Evolutionary conservation across 2,888 invertebrate species (phyloP), one percentile per base, ranked within the genome.

Genomic region (Macrophya annulata): DNA sequence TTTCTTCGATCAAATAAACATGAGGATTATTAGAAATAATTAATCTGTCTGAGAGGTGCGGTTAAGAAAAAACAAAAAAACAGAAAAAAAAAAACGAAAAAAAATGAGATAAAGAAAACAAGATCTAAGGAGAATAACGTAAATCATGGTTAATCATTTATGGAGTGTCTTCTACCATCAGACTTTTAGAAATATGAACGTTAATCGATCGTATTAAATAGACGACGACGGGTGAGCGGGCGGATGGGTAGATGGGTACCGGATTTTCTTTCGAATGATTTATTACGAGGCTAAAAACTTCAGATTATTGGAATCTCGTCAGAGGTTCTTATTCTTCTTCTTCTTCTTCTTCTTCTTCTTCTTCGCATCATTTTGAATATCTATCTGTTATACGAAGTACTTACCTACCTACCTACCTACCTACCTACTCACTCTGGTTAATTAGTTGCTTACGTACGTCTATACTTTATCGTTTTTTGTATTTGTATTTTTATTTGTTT

Each of bases 291-390:
- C 21, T 43, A n/a, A 81, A 62, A 81, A 62, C 62, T 62, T 81
- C 43, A 43, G 62, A 81, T 81, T 81, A 81, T 81, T 62, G 81
- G 81, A 81, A 81, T 81, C 81, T 77, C 51, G 43, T 81, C 62
- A 62, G 43, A 25, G 62, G 25, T 10, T 6, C 8, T 31, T 62
- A n/a, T 37, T 43, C 43, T 72, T n/a, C 6, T 72, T 72, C 4
- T 43, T n/a, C 9, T 31, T 10, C 31, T 48, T 51, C 9, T 10
- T 25, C 51, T 10, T 8, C 12, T 55, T 12, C 12, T 31, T 17
- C 9, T 37, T 72, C 3, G 9, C 62, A 55, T 62, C 31, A 37
- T 68, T 12, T 68, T 1, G 25, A 37, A 68, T 68, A 68, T 68
- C 62, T 25, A 25, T 62, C 25, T 12, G 62, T 62, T 62, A 25